Evolutionary conservation across 2,113 vertebrate genomes (phyloP).

Genomic region (Hiodon tergisus): DNA sequence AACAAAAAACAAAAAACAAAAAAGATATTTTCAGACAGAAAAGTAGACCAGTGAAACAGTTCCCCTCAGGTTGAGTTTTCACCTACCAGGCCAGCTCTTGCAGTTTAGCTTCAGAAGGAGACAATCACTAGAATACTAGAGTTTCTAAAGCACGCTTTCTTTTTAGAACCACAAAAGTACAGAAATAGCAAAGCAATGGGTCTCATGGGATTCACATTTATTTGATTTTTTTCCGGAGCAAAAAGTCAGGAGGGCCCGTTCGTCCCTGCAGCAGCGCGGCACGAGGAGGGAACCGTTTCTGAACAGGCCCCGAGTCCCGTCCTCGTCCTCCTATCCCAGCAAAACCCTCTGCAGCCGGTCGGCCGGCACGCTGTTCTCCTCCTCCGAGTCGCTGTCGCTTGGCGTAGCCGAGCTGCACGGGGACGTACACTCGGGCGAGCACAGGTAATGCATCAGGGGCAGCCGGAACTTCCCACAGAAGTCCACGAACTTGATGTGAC

Average conservation of each 20-base stretch:
- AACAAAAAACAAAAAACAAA: conserved; percentile 3
- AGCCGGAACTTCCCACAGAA: conserved; percentile 98
- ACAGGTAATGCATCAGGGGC: conserved; percentile 97
- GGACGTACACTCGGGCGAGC: conserved; percentile 92
- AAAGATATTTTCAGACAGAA: not conserved
- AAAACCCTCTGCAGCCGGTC: conserved; percentile 93
- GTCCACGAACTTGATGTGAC: conserved; percentile 98
- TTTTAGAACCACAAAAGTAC: too few species aligned
- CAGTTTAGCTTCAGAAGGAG: too few species aligned
- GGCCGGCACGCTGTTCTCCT: conserved; percentile 79
- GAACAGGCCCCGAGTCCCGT: not conserved
- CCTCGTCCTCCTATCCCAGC: conserved; percentile 67
- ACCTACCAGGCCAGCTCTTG: too few species aligned
- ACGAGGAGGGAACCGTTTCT: too few species aligned
- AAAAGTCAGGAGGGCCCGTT: too few species aligned
- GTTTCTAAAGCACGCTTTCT: too few species aligned
- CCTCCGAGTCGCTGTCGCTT: conserved; percentile 91
- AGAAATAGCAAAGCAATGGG: too few species aligned
- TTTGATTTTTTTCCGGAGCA: too few species aligned
- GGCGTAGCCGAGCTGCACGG: conserved; percentile 91
- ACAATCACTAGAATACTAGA: too few species aligned
- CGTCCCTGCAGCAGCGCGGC: too few species aligned
- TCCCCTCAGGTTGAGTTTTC: not conserved
- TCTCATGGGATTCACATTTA: too few species aligned
- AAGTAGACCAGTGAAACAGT: conserved; percentile 17